Conservation (phyloP, 2,113 vertebrate genomes). For the Eidolon helvum region DNA sequence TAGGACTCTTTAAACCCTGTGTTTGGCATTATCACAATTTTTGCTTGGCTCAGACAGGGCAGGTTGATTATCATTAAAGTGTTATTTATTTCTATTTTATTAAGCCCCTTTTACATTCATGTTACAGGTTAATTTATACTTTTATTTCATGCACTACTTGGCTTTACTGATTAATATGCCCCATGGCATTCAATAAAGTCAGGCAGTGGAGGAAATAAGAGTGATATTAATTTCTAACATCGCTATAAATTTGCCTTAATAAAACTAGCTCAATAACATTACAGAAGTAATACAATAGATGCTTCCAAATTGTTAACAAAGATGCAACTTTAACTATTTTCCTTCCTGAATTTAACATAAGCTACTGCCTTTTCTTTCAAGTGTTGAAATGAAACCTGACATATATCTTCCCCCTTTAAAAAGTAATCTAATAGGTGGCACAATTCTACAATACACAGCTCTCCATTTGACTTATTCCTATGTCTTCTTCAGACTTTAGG, state of each 20-base stretch:
- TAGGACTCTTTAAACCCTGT: slow-evolving; percentile 60
- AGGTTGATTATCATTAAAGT: slow-evolving; percentile 87
- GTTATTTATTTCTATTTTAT: slow-evolving; percentile 90
- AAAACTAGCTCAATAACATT: slow-evolving; percentile 86
- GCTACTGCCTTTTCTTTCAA: slow-evolving; percentile 55
- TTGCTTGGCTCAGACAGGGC: slow-evolving; percentile 81
- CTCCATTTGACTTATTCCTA: background rate
- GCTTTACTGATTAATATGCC: slow-evolving; percentile 91
- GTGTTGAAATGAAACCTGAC: slow-evolving; percentile 23
- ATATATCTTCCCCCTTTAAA: slow-evolving; percentile 27
- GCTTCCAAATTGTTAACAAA: slow-evolving; percentile 84
- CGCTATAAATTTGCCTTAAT: slow-evolving; percentile 90
- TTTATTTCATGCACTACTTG: slow-evolving; percentile 91
- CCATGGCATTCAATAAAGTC: slow-evolving; percentile 90
- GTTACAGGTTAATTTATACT: slow-evolving; percentile 90
- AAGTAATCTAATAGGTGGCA: slow-evolving; percentile 35
- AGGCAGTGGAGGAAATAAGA: slow-evolving; percentile 88
- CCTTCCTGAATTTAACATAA: slow-evolving; percentile 67
- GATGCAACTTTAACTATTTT: slow-evolving; percentile 80
- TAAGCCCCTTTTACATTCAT: slow-evolving; percentile 87
- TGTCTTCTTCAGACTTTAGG: background rate
- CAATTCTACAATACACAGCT: background rate
- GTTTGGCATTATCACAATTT: slow-evolving; percentile 80
- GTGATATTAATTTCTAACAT: slow-evolving; percentile 90
- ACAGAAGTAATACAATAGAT: slow-evolving; percentile 84